A percentile compares a stretch with the other conserved stretches of the same genome.
Evolutionary conservation across 2,888 invertebrate species (phyloP).

Genomic region (Orthonychiurus folsomi): DNA sequence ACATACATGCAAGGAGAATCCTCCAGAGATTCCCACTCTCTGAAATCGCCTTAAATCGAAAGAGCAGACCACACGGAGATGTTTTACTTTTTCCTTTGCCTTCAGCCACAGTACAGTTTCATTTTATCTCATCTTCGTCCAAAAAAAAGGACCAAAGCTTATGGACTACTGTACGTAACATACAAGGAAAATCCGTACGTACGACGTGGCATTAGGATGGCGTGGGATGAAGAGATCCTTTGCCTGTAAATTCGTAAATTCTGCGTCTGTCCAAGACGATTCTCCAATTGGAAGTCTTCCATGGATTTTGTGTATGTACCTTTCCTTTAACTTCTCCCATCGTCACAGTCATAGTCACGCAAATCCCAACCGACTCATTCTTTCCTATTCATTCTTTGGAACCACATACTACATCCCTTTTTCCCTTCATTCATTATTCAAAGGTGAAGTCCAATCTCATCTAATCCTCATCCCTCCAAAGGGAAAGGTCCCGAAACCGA

Average conservation of each 20-base stretch:
- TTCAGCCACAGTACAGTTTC: too few relatives aligned
- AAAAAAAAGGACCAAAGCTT: background rate
- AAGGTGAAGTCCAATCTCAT: slow-evolving; percentile 37
- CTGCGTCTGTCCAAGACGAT: background rate
- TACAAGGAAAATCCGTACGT: too few relatives aligned
- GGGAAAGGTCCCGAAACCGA: slow-evolving; percentile 10
- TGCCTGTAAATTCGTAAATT: background rate
- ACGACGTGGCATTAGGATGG: too few relatives aligned
- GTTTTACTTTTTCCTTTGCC: slow-evolving; percentile 1
- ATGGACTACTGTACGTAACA: too few relatives aligned
- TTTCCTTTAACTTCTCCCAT: too few relatives aligned
- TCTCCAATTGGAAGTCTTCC: background rate
- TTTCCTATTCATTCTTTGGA: slow-evolving; percentile 33
- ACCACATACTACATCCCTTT: slow-evolving; percentile 35
- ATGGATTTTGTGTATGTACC: too few relatives aligned
- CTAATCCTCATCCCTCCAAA: slow-evolving; percentile 17
- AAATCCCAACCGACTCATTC: slow-evolving; percentile 40
- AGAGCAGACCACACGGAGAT: slow-evolving; percentile 18
- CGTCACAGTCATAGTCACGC: slow-evolving; percentile 29
- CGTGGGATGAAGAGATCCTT: background rate
- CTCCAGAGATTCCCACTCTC: slow-evolving; percentile 16
- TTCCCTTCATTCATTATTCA: slow-evolving; percentile 39
- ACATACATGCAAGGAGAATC: slow-evolving; percentile 15
- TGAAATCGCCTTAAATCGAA: slow-evolving; percentile 30
- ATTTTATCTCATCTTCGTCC: slow-evolving; percentile 1